phyloP scores from a whole-genome alignment of 1,140 invertebrate genomes.

The Bombyx mandarina region DNA sequence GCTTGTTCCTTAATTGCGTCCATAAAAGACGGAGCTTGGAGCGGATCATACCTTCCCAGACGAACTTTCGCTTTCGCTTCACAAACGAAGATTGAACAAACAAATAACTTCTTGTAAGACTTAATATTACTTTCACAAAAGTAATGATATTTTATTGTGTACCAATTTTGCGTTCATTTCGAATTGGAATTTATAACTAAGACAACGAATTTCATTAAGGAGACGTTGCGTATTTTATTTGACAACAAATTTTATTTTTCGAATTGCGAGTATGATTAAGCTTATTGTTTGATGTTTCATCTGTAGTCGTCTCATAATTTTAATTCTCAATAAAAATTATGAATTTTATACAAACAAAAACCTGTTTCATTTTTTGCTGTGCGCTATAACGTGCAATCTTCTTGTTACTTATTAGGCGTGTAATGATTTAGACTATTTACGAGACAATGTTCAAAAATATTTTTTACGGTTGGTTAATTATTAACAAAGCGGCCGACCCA shows the following conservation, averaged over 20 bases:
- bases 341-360: no score
- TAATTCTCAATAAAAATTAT: background rate
- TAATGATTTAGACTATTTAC: no score
- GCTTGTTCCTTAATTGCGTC: background rate
- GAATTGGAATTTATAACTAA: no score
- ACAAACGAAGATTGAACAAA: slow-evolving; percentile 15
- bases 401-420: no score
- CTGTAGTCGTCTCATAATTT: background rate
- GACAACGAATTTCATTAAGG: no score
- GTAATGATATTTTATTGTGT: background rate
- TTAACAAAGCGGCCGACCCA: no score
- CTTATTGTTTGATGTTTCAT: background rate
- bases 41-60: slow-evolving; percentile 33
- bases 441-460: no score
- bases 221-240: background rate
- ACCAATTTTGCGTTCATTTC: no score
- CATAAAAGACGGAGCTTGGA: slow-evolving; percentile 5
- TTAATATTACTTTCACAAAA: slow-evolving; percentile 14
- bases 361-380: no score
- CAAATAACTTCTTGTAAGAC: slow-evolving; percentile 6
- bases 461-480: no score
- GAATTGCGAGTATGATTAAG: background rate
- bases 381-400: no score
- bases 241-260: background rate
- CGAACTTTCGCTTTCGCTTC: slow-evolving; percentile 44